Percentiles rank a stretch among this genome's conserved stretches.
Conservation (phyloP, 2,888 invertebrate species). For the Dioctria rufipes region DNA sequence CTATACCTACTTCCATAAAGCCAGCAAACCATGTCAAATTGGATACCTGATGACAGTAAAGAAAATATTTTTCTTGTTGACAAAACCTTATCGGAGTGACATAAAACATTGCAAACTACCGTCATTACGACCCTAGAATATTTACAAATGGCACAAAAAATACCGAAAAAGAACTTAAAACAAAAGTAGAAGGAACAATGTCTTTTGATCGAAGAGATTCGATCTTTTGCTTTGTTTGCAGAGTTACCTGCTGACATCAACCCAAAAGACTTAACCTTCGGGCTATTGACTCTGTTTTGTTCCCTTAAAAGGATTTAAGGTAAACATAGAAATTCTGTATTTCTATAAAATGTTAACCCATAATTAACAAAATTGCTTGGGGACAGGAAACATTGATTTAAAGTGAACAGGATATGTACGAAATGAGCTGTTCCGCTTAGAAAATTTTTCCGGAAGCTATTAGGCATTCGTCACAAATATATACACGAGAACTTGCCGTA, state of each 20-base stretch:
- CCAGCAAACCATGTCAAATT: not conserved
- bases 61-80: not conserved
- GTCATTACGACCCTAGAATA: not conserved
- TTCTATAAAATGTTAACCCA: not conserved
- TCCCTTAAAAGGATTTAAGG: conserved; percentile 41
- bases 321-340: conserved; percentile 17
- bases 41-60: not conserved
- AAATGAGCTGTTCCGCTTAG: not conserved
- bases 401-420: conserved; percentile 15
- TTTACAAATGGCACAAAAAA: conserved; percentile 7
- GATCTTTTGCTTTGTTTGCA: conserved; percentile 27
- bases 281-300: conserved; percentile 24
- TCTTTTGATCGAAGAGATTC: conserved; percentile 19
- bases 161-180: conserved; percentile 37
- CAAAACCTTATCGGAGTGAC: not conserved
- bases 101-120: conserved; percentile 5
- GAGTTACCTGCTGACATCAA: conserved; percentile 4
- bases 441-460: conserved; percentile 7
- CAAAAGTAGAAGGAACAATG: conserved; percentile 29
- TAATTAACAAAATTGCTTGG: not conserved
- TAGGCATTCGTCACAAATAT: not conserved
- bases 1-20: no score
- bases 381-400: conserved; percentile 10
- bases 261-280: conserved; percentile 28
- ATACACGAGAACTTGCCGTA: not conserved